Percentiles rank a stretch among this genome's conserved stretches.
Conservation (phyloP, 2,888 invertebrate species). For the Thysanoteuthis rhombus region DNA sequence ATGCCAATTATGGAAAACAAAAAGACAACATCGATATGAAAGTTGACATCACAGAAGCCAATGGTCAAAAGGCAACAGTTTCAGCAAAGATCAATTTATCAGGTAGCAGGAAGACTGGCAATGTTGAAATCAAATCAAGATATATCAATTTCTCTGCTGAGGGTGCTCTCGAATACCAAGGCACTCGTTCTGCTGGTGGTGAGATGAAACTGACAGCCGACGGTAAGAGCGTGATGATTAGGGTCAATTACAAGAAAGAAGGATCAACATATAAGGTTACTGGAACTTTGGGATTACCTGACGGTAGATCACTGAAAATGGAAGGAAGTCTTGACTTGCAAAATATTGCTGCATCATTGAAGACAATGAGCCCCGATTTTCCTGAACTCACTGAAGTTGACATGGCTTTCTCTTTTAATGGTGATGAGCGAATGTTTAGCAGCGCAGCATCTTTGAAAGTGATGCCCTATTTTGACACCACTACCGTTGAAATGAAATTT, state of each 20-base stretch:
- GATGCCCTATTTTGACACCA: not conserved
- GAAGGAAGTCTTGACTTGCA: not conserved
- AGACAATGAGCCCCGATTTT: not conserved
- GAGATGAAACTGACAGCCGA: not conserved
- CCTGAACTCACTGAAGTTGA: not conserved
- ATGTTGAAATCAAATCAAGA: not conserved
- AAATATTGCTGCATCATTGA: not conserved
- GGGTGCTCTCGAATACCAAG: not conserved
- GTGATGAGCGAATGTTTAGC: too few relatives aligned
- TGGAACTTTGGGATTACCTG: not conserved
- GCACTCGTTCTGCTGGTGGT: not conserved
- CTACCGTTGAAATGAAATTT: not conserved
- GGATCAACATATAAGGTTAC: not conserved
- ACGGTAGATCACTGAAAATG: not conserved
- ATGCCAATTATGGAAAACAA: not conserved
- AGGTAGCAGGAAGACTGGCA: not conserved
- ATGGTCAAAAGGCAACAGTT: not conserved
- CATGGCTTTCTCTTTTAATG: not conserved
- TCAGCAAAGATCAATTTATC: not conserved
- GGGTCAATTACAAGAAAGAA: not conserved
- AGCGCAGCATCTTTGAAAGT: not conserved
- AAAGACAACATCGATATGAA: slow-evolving; percentile 14
- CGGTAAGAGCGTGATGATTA: not conserved
- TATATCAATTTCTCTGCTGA: not conserved
- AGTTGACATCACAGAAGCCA: not conserved